phyloP scores from a whole-genome alignment of 2,888 invertebrate genomes.

The Tetragonisca angustula region DNA sequence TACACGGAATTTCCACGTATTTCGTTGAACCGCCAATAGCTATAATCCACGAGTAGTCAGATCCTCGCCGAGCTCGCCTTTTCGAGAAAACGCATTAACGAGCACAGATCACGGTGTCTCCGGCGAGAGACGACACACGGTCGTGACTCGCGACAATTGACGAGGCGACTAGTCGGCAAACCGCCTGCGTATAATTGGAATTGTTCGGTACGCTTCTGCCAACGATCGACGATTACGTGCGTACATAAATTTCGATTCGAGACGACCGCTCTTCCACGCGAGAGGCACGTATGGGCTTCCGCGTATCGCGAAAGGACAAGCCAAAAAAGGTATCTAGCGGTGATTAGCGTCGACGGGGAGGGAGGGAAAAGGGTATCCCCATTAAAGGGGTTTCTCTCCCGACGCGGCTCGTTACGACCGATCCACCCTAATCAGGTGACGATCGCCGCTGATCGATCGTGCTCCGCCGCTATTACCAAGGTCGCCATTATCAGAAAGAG shows the following conservation, averaged over 20 bases:
- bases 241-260: constrained; percentile 33
- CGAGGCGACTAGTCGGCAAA: background rate
- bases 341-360: constrained; percentile 26
- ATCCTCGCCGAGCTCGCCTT: background rate
- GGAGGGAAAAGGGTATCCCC: constrained; percentile 11
- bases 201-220: constrained; percentile 24
- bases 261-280: background rate
- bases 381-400: constrained; percentile 27
- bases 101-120: too few relatives aligned
- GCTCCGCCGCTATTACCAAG: constrained; percentile 37
- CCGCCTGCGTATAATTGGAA: constrained; percentile 35
- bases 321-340: constrained; percentile 25
- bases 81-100: constrained; percentile 44
- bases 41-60: constrained; percentile 18
- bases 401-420: constrained; percentile 2
- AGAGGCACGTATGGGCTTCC: constrained; percentile 14
- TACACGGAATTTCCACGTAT: constrained; percentile 51
- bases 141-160: constrained; percentile 29
- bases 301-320: constrained; percentile 28
- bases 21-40: constrained; percentile 16
- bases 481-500: constrained; percentile 41
- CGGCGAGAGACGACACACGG: background rate
- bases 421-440: constrained; percentile 51
- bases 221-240: background rate
- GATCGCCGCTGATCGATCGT: constrained; percentile 39